Evolutionary conservation across 2,797 vertebrate genomes (phyloP).

Genomic region (Buceros bicornis): DNA sequence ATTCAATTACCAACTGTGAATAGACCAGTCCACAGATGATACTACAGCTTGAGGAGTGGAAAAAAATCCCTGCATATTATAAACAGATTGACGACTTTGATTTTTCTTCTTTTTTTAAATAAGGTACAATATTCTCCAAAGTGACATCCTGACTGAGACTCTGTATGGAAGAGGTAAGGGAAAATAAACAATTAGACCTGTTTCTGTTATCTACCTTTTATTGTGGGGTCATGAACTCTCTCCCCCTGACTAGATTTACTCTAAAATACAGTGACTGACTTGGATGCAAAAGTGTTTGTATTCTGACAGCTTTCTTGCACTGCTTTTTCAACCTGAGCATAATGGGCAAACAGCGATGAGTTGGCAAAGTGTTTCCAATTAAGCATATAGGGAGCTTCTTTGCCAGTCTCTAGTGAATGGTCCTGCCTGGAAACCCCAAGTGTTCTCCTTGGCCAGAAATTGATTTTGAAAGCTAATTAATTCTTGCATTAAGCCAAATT

Average conservation of each 20-base stretch:
- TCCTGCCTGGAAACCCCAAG: not conserved
- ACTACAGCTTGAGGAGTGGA: not conserved
- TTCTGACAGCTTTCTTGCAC: constrained; percentile 57
- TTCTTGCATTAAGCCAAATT: constrained; percentile 9
- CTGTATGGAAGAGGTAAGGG: not conserved
- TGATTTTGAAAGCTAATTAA: constrained; percentile 53
- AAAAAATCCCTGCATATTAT: not conserved
- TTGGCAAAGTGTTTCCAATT: constrained; percentile 53
- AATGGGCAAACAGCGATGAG: not conserved
- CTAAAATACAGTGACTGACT: constrained; percentile 36
- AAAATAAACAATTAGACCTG: constrained; percentile 37
- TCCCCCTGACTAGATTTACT: not conserved
- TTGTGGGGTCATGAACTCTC: not conserved
- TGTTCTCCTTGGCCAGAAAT: constrained; percentile 7
- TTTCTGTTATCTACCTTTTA: not conserved
- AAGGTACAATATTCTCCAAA: not conserved
- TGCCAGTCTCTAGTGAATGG: not conserved
- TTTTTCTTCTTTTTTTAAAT: not conserved
- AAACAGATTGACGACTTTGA: not conserved
- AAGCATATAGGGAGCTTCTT: constrained; percentile 19
- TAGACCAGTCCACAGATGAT: not conserved
- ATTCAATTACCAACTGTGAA: not conserved
- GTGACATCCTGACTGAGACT: not conserved
- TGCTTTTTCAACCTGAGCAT: constrained; percentile 21
- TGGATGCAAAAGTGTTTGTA: constrained; percentile 30